Evolutionary conservation across 1,140 invertebrate genomes (phyloP), one percentile per base, ranked within the genome.

Genomic region (Bombus terrestris): DNA sequence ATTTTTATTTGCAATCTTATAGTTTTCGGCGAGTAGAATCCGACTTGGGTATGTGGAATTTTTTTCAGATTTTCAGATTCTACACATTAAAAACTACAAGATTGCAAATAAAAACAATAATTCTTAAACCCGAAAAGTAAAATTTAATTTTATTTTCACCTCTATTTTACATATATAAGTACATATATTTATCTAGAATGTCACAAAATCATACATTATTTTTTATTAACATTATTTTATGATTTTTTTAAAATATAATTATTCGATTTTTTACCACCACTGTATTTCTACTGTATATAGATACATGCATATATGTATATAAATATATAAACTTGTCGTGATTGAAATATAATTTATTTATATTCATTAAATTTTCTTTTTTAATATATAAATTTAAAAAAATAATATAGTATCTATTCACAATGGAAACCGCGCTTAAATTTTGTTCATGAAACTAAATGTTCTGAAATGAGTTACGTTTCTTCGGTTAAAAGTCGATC

Each of bases 381-480:
- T 37, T 10, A 25, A 68, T 37, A 25, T 28, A 9, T 39, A 22
- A 39, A 25, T 41, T 25, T 25, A 22, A 64, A 66, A 22, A 53
- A 8, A 53, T 22, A 35, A 28, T 66, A 8, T 32, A 53, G 18
- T 35, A 69, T 53, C 39, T 64, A 32, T n/a, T 15, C 1, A 0
- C 25, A 13, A 35, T 82, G 81, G n/a, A 57, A 82, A 82, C 39
- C 0, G 25, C 9, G 22, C 77, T 62, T 80, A 47, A 78, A 72
- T 43, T 47, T 41, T 13, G 79, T 57, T 57, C 18, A 28, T 12
- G 8, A 43, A n/a, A 57, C 10, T 5, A 47, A 83, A 71, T 59
- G 62, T 81, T 74, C 59, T 82, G 85, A 86, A 83, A 62, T 86
- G 12, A 83, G 73, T 41, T 59, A 66, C 85, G n/a, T 53, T 86